A percentile compares a stretch with the other conserved stretches of the same genome.
phyloP scores from a whole-genome alignment of 2,888 invertebrate genomes.

The Caenorhabditis becei region DNA sequence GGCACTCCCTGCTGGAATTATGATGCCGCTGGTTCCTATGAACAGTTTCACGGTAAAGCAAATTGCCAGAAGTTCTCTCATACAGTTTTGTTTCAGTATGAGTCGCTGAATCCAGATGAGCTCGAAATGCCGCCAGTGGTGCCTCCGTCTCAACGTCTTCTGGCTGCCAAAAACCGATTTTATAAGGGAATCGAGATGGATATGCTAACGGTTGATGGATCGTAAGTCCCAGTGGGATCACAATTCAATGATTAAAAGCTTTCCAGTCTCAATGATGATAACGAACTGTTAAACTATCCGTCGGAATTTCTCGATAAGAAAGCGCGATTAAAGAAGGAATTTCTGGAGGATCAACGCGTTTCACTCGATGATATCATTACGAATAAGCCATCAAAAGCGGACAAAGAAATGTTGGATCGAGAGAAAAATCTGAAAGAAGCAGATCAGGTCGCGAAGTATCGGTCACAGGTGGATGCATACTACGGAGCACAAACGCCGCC shows the following conservation, averaged over 20 bases:
- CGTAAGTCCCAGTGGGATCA: slow-evolving; percentile 27
- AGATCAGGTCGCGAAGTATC: slow-evolving; percentile 28
- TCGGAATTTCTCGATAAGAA: slow-evolving; percentile 94
- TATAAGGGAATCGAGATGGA: slow-evolving; percentile 88
- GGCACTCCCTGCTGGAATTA: slow-evolving; percentile 96
- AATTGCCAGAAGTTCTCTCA: background rate
- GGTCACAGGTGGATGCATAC: slow-evolving; percentile 9
- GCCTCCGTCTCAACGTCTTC: slow-evolving; percentile 93
- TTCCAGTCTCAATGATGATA: slow-evolving; percentile 50
- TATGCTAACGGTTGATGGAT: slow-evolving; percentile 39
- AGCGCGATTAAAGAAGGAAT: slow-evolving; percentile 82
- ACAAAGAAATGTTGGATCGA: slow-evolving; percentile 35
- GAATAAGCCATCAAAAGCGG: slow-evolving; percentile 20
- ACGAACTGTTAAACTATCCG: slow-evolving; percentile 36
- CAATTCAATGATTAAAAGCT: background rate
- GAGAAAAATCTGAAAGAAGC: slow-evolving; percentile 51
- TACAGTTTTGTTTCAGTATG: slow-evolving; percentile 85
- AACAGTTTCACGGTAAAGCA: slow-evolving; percentile 86
- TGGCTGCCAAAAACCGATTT: slow-evolving; percentile 96
- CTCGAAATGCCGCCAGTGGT: slow-evolving; percentile 95
- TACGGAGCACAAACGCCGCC: slow-evolving; percentile 23
- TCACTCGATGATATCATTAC: slow-evolving; percentile 31
- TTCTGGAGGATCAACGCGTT: slow-evolving; percentile 36
- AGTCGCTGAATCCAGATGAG: slow-evolving; percentile 91
- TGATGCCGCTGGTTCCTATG: slow-evolving; percentile 96